Evolutionary conservation across 2,113 vertebrate genomes (phyloP), one percentile per base, ranked within the genome.

Genomic region (Ploceus nigricollis): DNA sequence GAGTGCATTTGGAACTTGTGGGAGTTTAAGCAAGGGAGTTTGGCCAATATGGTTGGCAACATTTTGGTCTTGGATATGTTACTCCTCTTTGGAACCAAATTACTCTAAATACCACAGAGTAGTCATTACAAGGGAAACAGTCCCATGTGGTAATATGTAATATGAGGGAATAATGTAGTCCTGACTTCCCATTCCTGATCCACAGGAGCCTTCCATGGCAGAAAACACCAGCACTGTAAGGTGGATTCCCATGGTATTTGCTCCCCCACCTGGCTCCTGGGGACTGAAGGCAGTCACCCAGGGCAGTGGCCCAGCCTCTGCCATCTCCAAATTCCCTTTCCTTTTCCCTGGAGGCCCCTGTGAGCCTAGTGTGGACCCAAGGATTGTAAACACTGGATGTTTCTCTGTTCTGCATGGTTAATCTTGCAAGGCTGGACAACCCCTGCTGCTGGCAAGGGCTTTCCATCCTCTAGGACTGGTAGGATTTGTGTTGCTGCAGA

Each of bases 361-460:
- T 12, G 22, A 37, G 42, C 1, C 2, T 63, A 17, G 5, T 35
- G 33, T 7, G 20, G 28, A 11, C 8, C 25, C 22, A 10, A 10
- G 3, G 39, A 14, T 1, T 31, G 42, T 33, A 23, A 10, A 5
- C 4, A 0, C 6, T 7, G 33, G 5, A 1, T 5, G 9, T 25
- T 25, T n/a, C 20, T 28, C 89, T 90, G 31, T 3, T 35, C 64
- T 37, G 48, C 25, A 2, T 1, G 54, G 37, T 10, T 25, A 8
- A 40, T 24, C 63, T 45, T 50, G 15, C 66, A 28, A 42, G n/a
- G 21, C 35, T 53, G 51, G n/a, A 25, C 31, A 50, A 39, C 25
- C 73, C 54, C 64, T 65, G 60, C 11, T 51, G 51, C 30, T 65
- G 25, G 11, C 37, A 6, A 50, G 40, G 45, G 9, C 21, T 54